Evolutionary conservation across 2,113 vertebrate genomes (phyloP).

Genomic region (Chitala chitala): DNA sequence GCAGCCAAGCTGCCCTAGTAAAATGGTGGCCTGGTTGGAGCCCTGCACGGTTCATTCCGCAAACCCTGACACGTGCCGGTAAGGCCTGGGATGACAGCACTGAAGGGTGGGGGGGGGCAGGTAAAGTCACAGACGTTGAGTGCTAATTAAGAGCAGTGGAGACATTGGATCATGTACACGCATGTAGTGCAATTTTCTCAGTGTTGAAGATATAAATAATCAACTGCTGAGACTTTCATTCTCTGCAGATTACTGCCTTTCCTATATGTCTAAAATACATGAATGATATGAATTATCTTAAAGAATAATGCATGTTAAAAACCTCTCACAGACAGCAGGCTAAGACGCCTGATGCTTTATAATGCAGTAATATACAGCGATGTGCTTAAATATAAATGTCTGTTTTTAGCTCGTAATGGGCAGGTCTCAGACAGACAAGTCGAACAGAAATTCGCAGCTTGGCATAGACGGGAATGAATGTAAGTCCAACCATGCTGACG

Average conservation of each 20-base stretch:
- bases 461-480: neutral
- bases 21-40: slow-evolving; percentile 3
- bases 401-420: neutral
- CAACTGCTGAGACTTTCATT: neutral
- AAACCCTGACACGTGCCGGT: neutral
- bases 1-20: neutral
- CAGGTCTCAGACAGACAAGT: slow-evolving; percentile 5
- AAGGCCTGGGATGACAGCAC: neutral
- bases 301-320: neutral
- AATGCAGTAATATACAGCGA: neutral
- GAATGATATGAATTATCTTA: neutral
- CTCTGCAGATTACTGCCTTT: neutral
- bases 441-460: neutral
- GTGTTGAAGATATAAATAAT: neutral
- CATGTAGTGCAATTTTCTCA: no score
- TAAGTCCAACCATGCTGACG: neutral
- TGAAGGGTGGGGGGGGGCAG: neutral
- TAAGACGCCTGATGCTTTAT: neutral
- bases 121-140: neutral
- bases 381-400: neutral
- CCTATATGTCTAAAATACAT: neutral
- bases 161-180: neutral
- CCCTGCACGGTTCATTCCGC: neutral
- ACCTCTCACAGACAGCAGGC: neutral
- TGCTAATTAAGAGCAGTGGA: neutral